These are phyloP conservation scores for Oscheius sp. DNA, from an alignment of 1,140 invertebrate genomes.

Conservation along the genomic window DNA sequence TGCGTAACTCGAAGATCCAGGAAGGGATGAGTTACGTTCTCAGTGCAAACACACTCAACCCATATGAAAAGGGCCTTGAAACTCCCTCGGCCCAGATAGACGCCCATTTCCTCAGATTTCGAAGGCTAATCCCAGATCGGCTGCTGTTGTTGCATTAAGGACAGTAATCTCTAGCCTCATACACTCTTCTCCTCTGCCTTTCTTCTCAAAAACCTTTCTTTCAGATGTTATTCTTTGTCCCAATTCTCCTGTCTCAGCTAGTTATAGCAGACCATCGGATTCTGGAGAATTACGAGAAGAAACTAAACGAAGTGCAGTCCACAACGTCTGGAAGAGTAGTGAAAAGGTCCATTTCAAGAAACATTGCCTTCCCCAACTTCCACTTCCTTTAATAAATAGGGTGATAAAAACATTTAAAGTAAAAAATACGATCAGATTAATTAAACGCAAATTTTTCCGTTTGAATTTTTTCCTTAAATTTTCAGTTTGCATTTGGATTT, in stretches of 20 bases:
- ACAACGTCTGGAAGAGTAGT: background rate
- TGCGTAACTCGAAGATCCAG: too few relatives aligned
- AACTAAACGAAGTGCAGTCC: background rate
- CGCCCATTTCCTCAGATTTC: background rate
- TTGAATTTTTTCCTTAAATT: too few relatives aligned
- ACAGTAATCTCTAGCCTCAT: background rate
- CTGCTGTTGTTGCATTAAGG: background rate
- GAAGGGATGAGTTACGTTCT: too few relatives aligned
- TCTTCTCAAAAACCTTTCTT: background rate
- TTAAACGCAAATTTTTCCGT: too few relatives aligned
- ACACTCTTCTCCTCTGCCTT: background rate
- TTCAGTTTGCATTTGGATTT: too few relatives aligned
- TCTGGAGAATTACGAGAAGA: background rate
- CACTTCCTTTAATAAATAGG: background rate
- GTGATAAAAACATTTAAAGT: too few relatives aligned
- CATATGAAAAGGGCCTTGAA: background rate
- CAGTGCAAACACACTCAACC: conserved; percentile 19
- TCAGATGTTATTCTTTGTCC: background rate
- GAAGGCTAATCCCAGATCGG: background rate
- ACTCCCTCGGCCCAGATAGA: background rate
- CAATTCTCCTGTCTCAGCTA: background rate
- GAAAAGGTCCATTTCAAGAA: background rate
- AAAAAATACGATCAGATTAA: too few relatives aligned
- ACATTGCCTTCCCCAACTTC: background rate
- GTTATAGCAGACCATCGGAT: background rate